Percentiles rank a stretch among this genome's conserved stretches.
Conservation (phyloP, 2,113 vertebrate genomes). For the Saguinus imperator region DNA sequence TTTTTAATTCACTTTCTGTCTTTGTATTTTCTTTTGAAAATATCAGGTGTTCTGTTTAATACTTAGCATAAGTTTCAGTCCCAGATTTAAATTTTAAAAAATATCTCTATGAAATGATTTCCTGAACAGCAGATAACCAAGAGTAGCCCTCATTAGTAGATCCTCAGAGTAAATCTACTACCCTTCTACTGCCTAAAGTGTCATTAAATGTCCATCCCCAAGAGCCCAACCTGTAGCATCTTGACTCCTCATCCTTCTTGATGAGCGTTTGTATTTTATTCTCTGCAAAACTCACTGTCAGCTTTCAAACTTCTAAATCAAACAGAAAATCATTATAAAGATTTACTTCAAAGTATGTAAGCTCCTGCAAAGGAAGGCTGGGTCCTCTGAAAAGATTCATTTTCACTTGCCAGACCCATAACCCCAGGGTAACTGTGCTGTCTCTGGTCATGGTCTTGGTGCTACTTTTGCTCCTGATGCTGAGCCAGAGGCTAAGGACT, state of each 20-base stretch:
- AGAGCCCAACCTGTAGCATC: background rate
- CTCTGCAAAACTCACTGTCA: background rate
- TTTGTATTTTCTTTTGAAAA: constrained; percentile 36
- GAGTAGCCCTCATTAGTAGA: background rate
- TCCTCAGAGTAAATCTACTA: background rate
- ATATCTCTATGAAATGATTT: background rate
- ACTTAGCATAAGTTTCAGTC: background rate
- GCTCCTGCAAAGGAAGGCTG: constrained; percentile 44
- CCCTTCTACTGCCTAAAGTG: background rate
- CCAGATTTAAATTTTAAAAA: background rate
- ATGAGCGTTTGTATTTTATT: background rate
- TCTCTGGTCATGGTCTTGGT: background rate
- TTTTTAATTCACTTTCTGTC: constrained; percentile 33
- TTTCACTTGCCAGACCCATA: background rate
- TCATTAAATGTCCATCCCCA: background rate
- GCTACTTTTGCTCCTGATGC: background rate
- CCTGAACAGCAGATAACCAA: background rate
- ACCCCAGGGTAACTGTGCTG: background rate
- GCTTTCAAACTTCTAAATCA: constrained; percentile 38
- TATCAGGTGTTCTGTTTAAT: background rate
- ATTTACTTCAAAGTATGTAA: constrained; percentile 44
- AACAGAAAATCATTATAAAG: constrained; percentile 59
- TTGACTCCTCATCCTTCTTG: background rate
- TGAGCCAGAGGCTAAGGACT: constrained; percentile 48
- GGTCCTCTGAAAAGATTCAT: constrained; percentile 45